Base-by-base conservation (phyloP, 2,888 invertebrate species). In the Ormyrus thymus region DNA sequence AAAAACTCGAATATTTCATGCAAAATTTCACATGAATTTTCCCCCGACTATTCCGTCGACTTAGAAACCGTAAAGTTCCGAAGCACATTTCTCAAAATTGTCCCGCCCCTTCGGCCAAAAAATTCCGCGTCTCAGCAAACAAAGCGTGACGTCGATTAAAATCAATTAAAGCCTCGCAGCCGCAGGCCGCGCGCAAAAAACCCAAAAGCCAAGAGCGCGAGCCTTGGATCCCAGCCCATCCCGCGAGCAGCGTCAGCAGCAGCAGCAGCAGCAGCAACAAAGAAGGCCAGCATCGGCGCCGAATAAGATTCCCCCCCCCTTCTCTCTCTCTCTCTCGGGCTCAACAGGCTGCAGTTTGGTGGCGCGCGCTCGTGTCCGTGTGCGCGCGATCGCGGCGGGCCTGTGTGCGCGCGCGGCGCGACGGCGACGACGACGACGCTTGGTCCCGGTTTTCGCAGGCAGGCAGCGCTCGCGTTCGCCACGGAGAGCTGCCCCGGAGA, bases 391-490 rank as follows among this genome's bases (percentile, higher is more conserved):
- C 66, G 71, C 74, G 69, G 73, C 53, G 75, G 62, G 53, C 78
- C 61, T 55, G 75, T 77, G 61, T 75, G 76, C 53, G 74, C n/a
- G 9, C 15, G 7, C 48, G 61, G 51, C 51, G 53, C 6, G 64
- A 11, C 56, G 46, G 79, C 84, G 84, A 84, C 79, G 68, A 76
- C 29, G 29, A 29, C 64, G 48, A 7, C 53, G 73, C 46, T 53
- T 55, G 64, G 75, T 68, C 76, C 76, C 71, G 77, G 77, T 77
- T 73, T 73, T 77, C 66, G 64, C 69, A 56, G 48, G 29, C 29
- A 29, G 29, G 29, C 29, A 29, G 29, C 29, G 29, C 29, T 29
- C 7, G 65, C 59, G 71, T n/a, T 55, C 53, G 71, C 66, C 59
- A 51, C 29, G 29, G 29, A 29, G 29, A 29, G n/a, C n/a, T n/a